A percentile compares a stretch with the other conserved stretches of the same genome.
Conservation (phyloP, 2,113 vertebrate species). For the Pygoscelis adeliae region DNA sequence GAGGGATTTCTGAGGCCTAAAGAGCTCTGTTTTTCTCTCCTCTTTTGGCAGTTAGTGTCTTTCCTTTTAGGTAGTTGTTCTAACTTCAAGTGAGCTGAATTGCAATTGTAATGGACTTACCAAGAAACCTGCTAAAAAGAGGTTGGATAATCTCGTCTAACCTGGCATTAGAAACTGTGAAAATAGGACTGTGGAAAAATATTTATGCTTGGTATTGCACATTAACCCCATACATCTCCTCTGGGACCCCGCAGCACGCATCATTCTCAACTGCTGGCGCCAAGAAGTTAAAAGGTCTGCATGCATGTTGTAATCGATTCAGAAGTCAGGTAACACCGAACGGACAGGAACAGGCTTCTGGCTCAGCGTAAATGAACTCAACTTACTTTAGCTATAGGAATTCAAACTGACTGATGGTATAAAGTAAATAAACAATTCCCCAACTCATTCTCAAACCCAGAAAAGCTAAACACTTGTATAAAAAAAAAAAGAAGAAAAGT, state of each 20-base stretch:
- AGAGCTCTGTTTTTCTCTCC: not conserved
- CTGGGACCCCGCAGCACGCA: constrained; percentile 31
- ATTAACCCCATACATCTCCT: constrained; percentile 20
- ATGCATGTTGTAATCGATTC: constrained; percentile 43
- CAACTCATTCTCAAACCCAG: not conserved
- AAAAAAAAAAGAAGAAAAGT: not conserved
- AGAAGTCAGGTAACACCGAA: constrained; percentile 5
- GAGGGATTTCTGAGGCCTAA: not conserved
- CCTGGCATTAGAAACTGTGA: not conserved
- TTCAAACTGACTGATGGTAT: not conserved
- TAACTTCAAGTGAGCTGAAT: not conserved
- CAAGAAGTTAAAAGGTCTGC: constrained; percentile 64
- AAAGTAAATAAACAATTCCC: not conserved
- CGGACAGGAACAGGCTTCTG: not conserved
- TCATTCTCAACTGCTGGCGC: constrained; percentile 21
- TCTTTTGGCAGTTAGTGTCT: not conserved
- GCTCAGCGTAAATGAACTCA: not conserved
- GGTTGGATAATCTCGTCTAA: not conserved
- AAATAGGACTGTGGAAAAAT: constrained; percentile 23
- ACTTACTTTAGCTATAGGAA: not conserved
- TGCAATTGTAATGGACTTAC: constrained; percentile 4
- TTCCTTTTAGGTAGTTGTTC: not conserved
- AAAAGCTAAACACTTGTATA: not conserved
- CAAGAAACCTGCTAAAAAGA: constrained; percentile 16
- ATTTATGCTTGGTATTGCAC: not conserved